Conservation (phyloP, 2,888 invertebrate species). For the Mimumesa dahlbomi region DNA sequence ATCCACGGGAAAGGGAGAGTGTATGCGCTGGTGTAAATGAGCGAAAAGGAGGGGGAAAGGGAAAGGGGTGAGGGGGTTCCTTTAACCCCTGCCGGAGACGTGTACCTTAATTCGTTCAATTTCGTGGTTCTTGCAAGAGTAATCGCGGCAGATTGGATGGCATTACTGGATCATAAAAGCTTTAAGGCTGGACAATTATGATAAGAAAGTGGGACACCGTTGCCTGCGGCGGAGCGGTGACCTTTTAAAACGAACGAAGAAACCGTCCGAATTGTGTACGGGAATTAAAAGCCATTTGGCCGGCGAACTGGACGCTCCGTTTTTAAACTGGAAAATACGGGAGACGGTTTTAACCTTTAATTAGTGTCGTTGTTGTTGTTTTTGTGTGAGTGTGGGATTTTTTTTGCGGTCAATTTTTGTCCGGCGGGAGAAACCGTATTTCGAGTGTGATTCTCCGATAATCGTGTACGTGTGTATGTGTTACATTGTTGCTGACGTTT, state of each 20-base stretch:
- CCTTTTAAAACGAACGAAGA: background rate
- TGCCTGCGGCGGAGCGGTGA: conserved; percentile 38
- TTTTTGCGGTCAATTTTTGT: too few species aligned
- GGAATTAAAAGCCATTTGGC: too few species aligned
- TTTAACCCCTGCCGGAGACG: conserved; percentile 41
- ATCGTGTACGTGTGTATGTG: background rate
- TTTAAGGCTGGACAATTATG: conserved; percentile 56
- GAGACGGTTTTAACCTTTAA: too few species aligned
- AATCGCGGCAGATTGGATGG: conserved; percentile 60
- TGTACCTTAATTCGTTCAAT: conserved; percentile 65
- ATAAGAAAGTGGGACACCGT: conserved; percentile 58
- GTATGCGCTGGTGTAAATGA: conserved; percentile 42
- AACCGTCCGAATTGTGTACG: background rate
- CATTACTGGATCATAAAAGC: conserved; percentile 62
- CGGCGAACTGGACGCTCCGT: too few species aligned
- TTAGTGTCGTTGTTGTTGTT: too few species aligned
- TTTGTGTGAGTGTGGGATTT: too few species aligned
- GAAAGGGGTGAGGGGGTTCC: conserved; percentile 14
- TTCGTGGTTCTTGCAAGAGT: conserved; percentile 61
- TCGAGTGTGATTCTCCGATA: too few species aligned
- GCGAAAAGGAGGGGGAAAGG: conserved; percentile 22
- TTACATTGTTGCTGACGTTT: too few species aligned
- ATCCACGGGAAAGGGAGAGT: conserved; percentile 17
- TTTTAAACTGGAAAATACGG: too few species aligned
- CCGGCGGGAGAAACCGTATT: too few species aligned